These are phyloP conservation scores for Trididemnum miniatum DNA, from an alignment of 23 tunicate species.

Conservation along the genomic window DNA sequence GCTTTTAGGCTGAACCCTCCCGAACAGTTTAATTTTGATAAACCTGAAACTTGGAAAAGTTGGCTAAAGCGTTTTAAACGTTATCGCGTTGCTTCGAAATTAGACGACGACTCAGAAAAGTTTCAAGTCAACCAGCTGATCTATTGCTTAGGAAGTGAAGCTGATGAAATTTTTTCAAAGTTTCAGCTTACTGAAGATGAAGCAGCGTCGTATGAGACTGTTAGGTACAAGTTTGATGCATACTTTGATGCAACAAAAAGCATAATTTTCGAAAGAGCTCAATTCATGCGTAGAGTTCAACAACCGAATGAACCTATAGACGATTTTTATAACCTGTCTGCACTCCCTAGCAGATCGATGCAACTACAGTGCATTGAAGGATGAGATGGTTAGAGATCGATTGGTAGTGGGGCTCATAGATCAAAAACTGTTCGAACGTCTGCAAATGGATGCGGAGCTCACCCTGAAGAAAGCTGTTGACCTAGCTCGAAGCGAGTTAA, in stretches of 20 bases:
- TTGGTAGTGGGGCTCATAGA: slow-evolving; percentile 14
- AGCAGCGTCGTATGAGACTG: background rate
- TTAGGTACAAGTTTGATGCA: background rate
- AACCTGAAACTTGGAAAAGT: background rate
- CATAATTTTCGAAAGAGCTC: slow-evolving; percentile 28
- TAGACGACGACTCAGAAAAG: background rate
- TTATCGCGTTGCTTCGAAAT: background rate
- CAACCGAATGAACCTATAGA: background rate
- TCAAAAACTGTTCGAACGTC: background rate
- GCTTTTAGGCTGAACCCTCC: slow-evolving; percentile 19
- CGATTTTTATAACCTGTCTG: slow-evolving; percentile 4
- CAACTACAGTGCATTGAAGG: slow-evolving; percentile 9
- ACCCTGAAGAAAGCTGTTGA: slow-evolving; percentile 26
- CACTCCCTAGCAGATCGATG: background rate
- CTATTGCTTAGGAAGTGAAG: slow-evolving; percentile 11
- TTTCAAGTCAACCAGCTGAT: slow-evolving; percentile 9
- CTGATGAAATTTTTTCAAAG: background rate
- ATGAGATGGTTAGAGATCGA: slow-evolving; percentile 22
- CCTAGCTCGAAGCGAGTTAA: slow-evolving; percentile 16
- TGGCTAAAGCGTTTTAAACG: slow-evolving; percentile 22
- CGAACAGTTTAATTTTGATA: background rate
- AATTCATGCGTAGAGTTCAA: slow-evolving; percentile 16
- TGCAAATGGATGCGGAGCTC: slow-evolving; percentile 25
- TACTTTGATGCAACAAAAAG: slow-evolving; percentile 1
- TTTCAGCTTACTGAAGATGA: background rate